These are phyloP conservation scores for Rhineura floridana DNA, from an alignment of 2,113 vertebrate genomes.

Conservation along the genomic window DNA sequence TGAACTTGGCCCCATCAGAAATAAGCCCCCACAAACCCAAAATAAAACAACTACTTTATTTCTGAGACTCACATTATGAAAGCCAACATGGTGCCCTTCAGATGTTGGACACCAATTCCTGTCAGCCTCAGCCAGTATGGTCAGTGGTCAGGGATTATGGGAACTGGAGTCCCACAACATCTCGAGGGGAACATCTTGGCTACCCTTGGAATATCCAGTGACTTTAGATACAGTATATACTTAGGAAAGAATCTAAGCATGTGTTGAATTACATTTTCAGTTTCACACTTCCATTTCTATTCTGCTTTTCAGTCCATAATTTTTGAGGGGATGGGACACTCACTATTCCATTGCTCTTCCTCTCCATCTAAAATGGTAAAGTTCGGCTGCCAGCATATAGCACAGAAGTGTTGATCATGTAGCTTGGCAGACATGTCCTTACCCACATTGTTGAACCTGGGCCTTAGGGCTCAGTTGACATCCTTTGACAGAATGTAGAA, in stretches of 20 bases:
- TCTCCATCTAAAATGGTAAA: neutral
- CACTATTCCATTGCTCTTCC: neutral
- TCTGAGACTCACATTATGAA: neutral
- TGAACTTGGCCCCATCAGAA: too few relatives aligned
- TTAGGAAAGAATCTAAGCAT: neutral
- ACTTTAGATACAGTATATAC: neutral
- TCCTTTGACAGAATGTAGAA: neutral
- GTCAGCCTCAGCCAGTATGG: too few relatives aligned
- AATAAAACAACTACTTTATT: neutral
- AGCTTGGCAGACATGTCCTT: neutral
- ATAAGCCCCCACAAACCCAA: too few relatives aligned
- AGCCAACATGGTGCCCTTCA: too few relatives aligned
- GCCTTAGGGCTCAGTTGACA: neutral
- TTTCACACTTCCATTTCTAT: neutral
- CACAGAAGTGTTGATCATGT: neutral
- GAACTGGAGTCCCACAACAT: too few relatives aligned
- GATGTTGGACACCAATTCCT: too few relatives aligned
- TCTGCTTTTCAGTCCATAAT: neutral
- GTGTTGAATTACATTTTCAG: neutral
- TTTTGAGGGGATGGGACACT: too few relatives aligned
- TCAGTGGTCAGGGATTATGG: too few relatives aligned
- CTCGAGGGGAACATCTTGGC: too few relatives aligned
- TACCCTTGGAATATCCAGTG: too few relatives aligned
- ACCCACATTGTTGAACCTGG: neutral
- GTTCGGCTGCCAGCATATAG: neutral